Conservation (phyloP, 2,797 vertebrate genomes). For the Parotocinclus haroldoi region DNA sequence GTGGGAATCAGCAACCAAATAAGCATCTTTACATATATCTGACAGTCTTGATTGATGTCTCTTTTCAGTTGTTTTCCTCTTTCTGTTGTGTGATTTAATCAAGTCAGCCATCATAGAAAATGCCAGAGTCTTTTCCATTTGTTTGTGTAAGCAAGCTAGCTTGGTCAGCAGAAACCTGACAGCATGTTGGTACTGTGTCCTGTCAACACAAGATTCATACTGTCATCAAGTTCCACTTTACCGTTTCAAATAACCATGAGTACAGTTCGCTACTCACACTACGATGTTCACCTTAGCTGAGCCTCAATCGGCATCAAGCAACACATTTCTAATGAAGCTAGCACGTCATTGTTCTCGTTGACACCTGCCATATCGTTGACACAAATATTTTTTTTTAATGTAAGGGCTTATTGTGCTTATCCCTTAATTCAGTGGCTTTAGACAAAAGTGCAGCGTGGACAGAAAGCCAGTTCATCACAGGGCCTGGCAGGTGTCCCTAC, state of each 20-base stretch:
- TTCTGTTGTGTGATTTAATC: neutral
- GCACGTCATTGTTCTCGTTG: conserved; percentile 4
- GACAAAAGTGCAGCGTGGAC: no score
- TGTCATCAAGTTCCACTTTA: conserved; percentile 50
- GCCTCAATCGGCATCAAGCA: conserved; percentile 40
- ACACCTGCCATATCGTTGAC: neutral
- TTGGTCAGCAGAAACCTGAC: conserved; percentile 35
- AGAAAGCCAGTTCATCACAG: no score
- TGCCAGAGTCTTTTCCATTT: neutral
- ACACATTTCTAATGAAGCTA: conserved; percentile 40
- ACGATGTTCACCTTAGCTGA: conserved; percentile 39
- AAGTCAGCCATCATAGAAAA: neutral
- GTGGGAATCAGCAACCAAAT: no score
- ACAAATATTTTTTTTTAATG: neutral
- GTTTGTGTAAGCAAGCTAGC: conserved; percentile 14
- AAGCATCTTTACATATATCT: no score
- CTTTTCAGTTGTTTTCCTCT: neutral
- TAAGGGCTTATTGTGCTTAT: no score
- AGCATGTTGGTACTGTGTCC: conserved; percentile 28
- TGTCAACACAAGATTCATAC: conserved; percentile 27
- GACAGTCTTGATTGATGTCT: neutral
- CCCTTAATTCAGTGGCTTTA: no score
- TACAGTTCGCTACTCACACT: conserved; percentile 19
- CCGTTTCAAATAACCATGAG: conserved; percentile 48
- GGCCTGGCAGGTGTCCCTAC: no score